phyloP scores from a whole-genome alignment of 2,113 vertebrate genomes.

The Hemiprocne comata region DNA sequence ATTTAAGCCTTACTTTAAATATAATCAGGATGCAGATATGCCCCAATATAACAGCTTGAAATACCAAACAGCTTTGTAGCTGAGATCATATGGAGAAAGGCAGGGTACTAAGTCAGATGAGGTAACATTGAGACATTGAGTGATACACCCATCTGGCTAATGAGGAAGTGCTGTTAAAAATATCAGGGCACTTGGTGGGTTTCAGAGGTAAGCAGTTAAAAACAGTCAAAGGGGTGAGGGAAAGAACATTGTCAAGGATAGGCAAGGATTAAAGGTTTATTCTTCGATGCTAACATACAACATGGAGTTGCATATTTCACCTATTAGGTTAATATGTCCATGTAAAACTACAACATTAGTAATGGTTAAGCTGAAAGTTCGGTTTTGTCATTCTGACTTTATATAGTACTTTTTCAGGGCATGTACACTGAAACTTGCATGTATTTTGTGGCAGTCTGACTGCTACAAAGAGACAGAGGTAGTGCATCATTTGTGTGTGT shows the following conservation, averaged over 20 bases:
- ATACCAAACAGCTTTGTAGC: not conserved
- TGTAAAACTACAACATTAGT: not conserved
- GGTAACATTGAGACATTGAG: not conserved
- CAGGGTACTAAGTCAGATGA: not conserved
- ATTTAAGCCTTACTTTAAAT: not conserved
- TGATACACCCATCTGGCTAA: not conserved
- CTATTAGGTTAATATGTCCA: not conserved
- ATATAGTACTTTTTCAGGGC: not conserved
- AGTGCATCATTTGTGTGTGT: not conserved
- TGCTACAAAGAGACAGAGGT: not conserved
- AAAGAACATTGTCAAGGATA: not conserved
- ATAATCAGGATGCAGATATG: not conserved
- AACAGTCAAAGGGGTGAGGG: not conserved
- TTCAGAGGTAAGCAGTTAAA: not conserved
- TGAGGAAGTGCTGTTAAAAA: not conserved
- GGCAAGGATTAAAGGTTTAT: not conserved
- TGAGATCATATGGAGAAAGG: not conserved
- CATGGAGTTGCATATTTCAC: not conserved
- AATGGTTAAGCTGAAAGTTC: not conserved
- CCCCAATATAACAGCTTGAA: not conserved
- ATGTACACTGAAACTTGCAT: not conserved
- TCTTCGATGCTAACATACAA: not conserved
- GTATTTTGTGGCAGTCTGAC: not conserved
- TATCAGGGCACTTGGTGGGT: not conserved
- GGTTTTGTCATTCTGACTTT: not conserved